Conservation (phyloP, 30 jellyfish, hydroid and myxozoan genomes). For the Hydractinia echinata region DNA sequence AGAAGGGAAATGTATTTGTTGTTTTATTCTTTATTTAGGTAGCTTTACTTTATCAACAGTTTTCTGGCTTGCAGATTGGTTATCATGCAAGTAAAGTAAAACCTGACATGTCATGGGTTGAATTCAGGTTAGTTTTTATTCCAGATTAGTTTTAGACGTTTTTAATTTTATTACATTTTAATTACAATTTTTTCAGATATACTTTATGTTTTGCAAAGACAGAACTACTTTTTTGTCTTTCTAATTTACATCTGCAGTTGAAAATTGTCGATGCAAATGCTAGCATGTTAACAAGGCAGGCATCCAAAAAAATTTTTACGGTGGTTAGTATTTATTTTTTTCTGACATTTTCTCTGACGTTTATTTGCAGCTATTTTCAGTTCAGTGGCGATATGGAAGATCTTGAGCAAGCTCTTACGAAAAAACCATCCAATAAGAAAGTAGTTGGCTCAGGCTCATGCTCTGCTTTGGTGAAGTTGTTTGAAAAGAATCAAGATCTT, state of each 20-base stretch:
- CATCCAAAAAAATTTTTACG: no score
- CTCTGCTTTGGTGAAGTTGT: slow-evolving; percentile 72
- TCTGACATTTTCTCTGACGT: no score
- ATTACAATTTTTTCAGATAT: no score
- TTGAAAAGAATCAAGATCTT: slow-evolving; percentile 70
- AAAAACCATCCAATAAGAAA: slow-evolving; percentile 32
- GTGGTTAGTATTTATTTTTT: no score
- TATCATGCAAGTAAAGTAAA: slow-evolving; percentile 46
- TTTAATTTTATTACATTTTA: no score
- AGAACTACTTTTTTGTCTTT: no score
- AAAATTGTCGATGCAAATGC: no score
- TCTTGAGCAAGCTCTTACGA: slow-evolving; percentile 61
- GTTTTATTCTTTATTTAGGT: slow-evolving; percentile 41
- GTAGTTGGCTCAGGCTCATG: slow-evolving; percentile 88
- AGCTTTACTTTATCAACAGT: slow-evolving; percentile 52
- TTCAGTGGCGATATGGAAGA: slow-evolving; percentile 79
- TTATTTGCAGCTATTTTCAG: slow-evolving; percentile 50
- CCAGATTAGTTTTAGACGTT: neutral
- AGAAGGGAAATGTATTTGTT: no score
- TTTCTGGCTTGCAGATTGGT: slow-evolving; percentile 59
- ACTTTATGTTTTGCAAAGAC: no score
- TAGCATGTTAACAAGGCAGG: no score
- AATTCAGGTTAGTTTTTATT: slow-evolving; percentile 52
- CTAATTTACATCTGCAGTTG: no score
- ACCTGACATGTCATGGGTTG: slow-evolving; percentile 43